Conservation (phyloP, 2,797 vertebrate species). For the Acrossocheilus wenchowensis region DNA sequence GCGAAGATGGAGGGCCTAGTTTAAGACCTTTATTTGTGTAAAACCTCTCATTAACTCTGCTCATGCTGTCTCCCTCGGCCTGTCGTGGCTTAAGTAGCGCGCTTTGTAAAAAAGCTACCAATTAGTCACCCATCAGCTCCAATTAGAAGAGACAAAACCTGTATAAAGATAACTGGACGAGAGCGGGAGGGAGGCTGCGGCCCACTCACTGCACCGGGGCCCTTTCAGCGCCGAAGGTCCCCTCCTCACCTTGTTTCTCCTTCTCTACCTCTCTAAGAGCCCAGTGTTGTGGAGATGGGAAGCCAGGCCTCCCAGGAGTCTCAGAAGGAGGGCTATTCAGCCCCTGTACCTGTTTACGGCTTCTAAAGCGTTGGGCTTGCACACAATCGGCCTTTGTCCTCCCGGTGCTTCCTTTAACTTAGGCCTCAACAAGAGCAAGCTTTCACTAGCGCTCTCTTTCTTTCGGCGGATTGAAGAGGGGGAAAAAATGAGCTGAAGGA, state of each 20-base stretch:
- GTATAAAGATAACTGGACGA: slow-evolving; percentile 97
- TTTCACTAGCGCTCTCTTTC: slow-evolving; percentile 72
- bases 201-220: background rate
- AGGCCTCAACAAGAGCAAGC: slow-evolving; percentile 84
- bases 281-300: slow-evolving; percentile 90
- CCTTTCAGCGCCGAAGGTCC: background rate
- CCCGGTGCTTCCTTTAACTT: slow-evolving; percentile 89
- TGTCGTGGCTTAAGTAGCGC: slow-evolving; percentile 87
- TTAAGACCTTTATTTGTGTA: slow-evolving; percentile 82
- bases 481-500: slow-evolving; percentile 83
- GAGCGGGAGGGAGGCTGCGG: slow-evolving; percentile 64
- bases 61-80: slow-evolving; percentile 88
- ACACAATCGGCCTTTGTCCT: slow-evolving; percentile 93
- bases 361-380: slow-evolving; percentile 83
- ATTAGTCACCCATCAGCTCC: slow-evolving; percentile 99
- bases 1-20: slow-evolving; percentile 73
- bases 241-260: slow-evolving; percentile 49
- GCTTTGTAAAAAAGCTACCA: slow-evolving; percentile 91
- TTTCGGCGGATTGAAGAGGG: slow-evolving; percentile 37
- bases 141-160: slow-evolving; percentile 99
- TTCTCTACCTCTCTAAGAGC: slow-evolving; percentile 74
- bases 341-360: slow-evolving; percentile 92
- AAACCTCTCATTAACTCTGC: slow-evolving; percentile 98
- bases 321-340: slow-evolving; percentile 89
- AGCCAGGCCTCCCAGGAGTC: slow-evolving; percentile 89